Conservation (phyloP, 2,797 vertebrate species). For the Setipinna tenuifilis region DNA sequence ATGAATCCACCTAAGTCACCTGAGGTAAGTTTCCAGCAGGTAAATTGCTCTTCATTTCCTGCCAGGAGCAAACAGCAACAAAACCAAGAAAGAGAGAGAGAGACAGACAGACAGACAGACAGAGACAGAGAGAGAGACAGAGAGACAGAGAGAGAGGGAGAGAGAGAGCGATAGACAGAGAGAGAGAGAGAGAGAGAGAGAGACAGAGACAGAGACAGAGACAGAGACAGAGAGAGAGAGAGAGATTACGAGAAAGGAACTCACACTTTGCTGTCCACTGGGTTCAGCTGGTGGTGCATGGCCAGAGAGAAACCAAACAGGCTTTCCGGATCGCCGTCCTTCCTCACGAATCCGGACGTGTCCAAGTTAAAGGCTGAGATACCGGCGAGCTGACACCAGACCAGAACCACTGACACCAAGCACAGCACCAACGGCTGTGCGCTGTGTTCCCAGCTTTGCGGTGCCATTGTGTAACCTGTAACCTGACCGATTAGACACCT, state of each 20-base stretch:
- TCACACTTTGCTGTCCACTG: neutral
- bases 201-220: neutral
- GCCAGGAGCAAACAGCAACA: too few relatives aligned
- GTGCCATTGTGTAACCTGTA: neutral
- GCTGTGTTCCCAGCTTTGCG: neutral
- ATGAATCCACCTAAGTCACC: too few relatives aligned
- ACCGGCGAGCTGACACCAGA: neutral
- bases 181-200: neutral
- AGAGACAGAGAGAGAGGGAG: neutral
- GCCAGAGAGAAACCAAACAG: conserved; percentile 23
- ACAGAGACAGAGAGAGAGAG: neutral
- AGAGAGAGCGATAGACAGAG: too few relatives aligned
- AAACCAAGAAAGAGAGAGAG: neutral
- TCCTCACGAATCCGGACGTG: neutral
- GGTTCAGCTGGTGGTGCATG: neutral
- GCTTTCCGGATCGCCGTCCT: neutral
- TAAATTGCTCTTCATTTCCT: too few relatives aligned
- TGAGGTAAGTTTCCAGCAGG: too few relatives aligned
- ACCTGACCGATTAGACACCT: neutral
- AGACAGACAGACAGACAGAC: neutral
- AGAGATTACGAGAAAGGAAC: neutral
- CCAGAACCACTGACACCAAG: neutral
- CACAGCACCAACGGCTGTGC: too few relatives aligned
- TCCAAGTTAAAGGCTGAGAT: conserved; percentile 7
- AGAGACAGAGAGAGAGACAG: neutral